phyloP scores from a whole-genome alignment of 2,888 invertebrate species.

The Microctonus aethiopoides region DNA sequence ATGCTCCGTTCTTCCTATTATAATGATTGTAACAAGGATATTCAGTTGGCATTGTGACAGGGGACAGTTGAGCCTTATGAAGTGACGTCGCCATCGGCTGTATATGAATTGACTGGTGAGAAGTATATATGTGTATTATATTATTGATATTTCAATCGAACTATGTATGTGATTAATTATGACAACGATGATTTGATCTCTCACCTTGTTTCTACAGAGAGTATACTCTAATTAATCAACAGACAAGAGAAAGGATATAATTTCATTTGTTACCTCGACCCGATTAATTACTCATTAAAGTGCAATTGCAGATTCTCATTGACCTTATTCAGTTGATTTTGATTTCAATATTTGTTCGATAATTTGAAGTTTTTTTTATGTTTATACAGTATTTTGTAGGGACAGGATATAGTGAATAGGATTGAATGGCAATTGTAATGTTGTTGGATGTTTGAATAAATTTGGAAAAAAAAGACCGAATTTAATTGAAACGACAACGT shows the following conservation, averaged over 20 bases:
- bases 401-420: too few relatives aligned
- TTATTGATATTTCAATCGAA: conserved; percentile 22
- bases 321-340: too few relatives aligned
- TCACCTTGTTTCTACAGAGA: conserved; percentile 15
- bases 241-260: background rate
- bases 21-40: conserved; percentile 16
- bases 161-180: conserved; percentile 33
- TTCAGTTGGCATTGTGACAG: background rate
- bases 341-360: too few relatives aligned
- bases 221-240: conserved; percentile 15
- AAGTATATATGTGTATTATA: background rate
- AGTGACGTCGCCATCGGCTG: background rate
- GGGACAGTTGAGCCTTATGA: background rate
- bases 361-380: too few relatives aligned
- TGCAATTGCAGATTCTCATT: too few relatives aligned
- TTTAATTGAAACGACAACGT: conserved; percentile 64
- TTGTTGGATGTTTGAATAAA: conserved; percentile 14
- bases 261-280: conserved; percentile 24
- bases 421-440: conserved; percentile 16
- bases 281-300: too few relatives aligned
- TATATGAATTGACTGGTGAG: background rate
- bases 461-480: conserved; percentile 28
- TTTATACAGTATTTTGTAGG: conserved; percentile 1
- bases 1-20: conserved; percentile 18
- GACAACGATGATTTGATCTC: conserved; percentile 28